Evolutionary conservation across 2,797 vertebrate genomes (phyloP).

Genomic region (Hyperoplus lanceolatus): DNA sequence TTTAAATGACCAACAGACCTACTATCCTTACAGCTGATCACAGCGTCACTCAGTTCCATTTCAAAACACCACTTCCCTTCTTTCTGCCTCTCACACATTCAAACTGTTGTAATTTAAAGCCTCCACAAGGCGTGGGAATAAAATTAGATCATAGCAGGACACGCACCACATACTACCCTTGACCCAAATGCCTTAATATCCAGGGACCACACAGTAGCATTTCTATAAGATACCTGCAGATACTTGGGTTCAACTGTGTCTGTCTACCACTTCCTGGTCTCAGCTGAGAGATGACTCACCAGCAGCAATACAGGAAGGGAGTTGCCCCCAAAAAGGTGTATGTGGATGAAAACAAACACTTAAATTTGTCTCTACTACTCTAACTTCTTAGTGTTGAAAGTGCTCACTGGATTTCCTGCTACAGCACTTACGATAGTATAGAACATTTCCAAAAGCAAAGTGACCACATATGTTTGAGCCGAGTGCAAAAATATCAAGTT

Average conservation of each 20-base stretch:
- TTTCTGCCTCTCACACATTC: slow-evolving; percentile 4
- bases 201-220: background rate
- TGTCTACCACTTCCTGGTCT: slow-evolving; percentile 44
- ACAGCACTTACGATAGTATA: background rate
- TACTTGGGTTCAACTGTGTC: slow-evolving; percentile 4
- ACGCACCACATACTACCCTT: slow-evolving; percentile 37
- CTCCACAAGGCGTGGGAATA: slow-evolving; percentile 11
- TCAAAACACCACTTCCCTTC: slow-evolving; percentile 15
- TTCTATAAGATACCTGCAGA: slow-evolving; percentile 30
- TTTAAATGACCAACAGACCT: background rate
- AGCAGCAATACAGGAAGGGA: slow-evolving; percentile 51
- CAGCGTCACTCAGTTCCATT: background rate
- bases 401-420: background rate
- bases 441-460: slow-evolving; percentile 9
- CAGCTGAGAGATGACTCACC: slow-evolving; percentile 55
- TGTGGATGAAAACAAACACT: slow-evolving; percentile 7
- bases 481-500: slow-evolving; percentile 43
- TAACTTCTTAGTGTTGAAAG: background rate
- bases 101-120: background rate
- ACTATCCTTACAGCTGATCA: background rate
- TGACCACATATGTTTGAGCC: background rate
- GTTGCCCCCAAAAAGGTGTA: slow-evolving; percentile 32
- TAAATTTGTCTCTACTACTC: background rate
- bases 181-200: slow-evolving; percentile 52
- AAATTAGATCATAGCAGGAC: slow-evolving; percentile 46